phyloP scores from a whole-genome alignment of 1,140 invertebrate species.

The Brachionus sp. region DNA sequence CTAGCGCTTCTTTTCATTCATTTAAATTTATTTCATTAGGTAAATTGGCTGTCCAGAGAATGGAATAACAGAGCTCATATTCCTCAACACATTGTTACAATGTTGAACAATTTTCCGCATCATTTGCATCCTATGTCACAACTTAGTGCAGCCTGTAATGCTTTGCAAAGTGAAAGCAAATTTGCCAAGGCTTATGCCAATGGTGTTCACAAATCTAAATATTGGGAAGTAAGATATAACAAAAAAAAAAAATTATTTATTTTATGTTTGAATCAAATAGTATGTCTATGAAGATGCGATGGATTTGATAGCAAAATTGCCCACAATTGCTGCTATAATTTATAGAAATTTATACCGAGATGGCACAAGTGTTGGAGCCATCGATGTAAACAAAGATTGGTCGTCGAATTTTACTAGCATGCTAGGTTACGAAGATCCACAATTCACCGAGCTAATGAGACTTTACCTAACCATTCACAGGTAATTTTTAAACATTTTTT shows the following conservation, averaged over 20 bases:
- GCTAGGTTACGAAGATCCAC: slow-evolving; percentile 80
- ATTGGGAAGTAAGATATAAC: slow-evolving; percentile 70
- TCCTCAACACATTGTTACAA: slow-evolving; percentile 84
- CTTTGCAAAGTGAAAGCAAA: slow-evolving; percentile 86
- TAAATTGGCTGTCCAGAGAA: slow-evolving; percentile 61
- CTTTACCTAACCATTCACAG: slow-evolving; percentile 89
- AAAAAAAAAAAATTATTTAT: slow-evolving; percentile 54
- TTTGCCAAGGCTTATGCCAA: slow-evolving; percentile 85
- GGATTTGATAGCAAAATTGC: slow-evolving; percentile 91
- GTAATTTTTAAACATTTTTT: neutral
- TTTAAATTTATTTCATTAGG: neutral
- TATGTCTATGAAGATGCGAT: slow-evolving; percentile 85
- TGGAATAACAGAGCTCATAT: slow-evolving; percentile 84
- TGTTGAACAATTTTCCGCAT: slow-evolving; percentile 91
- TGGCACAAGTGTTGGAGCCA: slow-evolving; percentile 78
- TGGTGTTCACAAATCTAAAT: slow-evolving; percentile 77
- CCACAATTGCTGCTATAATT: slow-evolving; percentile 87
- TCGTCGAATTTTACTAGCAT: slow-evolving; percentile 85
- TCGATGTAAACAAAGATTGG: slow-evolving; percentile 87
- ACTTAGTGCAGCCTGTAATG: slow-evolving; percentile 83
- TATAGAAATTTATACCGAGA: slow-evolving; percentile 83
- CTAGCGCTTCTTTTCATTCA: slow-evolving; percentile 52
- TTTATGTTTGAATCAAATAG: neutral
- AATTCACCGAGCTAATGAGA: slow-evolving; percentile 87
- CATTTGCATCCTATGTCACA: slow-evolving; percentile 92